Conservation (phyloP, 2,797 vertebrate species). For the Loriculus beryllinus region DNA sequence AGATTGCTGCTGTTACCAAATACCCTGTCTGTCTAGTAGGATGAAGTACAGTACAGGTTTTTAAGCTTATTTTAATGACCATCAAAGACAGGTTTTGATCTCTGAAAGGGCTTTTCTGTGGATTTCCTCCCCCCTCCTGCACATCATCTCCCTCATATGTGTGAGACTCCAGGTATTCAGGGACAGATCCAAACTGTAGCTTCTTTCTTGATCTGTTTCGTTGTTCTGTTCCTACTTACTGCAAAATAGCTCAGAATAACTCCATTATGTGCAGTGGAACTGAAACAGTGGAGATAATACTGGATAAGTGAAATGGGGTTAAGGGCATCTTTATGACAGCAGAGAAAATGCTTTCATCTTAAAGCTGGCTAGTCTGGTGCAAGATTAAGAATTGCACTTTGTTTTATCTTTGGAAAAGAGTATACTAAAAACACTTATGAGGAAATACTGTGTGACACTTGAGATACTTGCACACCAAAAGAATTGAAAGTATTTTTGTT, state of each 20-base stretch:
- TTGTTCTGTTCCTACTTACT: neutral
- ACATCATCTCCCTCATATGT: fast-evolving
- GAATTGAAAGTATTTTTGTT: neutral
- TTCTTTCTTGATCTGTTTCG: fast-evolving
- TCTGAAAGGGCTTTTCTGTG: neutral
- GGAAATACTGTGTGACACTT: neutral
- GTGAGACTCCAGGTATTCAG: neutral
- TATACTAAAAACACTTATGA: neutral
- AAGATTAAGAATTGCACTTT: neutral
- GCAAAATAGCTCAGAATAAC: neutral
- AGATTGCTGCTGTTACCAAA: neutral
- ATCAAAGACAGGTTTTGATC: neutral
- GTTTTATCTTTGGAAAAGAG: neutral
- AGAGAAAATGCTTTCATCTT: neutral
- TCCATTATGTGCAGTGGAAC: neutral
- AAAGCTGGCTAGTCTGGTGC: neutral
- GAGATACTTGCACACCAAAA: neutral
- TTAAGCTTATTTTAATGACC: neutral
- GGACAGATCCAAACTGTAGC: neutral
- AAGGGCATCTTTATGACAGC: neutral
- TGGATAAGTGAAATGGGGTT: neutral
- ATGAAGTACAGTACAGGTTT: neutral
- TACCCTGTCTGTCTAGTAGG: neutral
- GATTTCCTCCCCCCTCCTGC: fast-evolving
- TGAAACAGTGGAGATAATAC: neutral